Conservation (phyloP, 2,888 invertebrate genomes). For the Nomada ruficornis region DNA sequence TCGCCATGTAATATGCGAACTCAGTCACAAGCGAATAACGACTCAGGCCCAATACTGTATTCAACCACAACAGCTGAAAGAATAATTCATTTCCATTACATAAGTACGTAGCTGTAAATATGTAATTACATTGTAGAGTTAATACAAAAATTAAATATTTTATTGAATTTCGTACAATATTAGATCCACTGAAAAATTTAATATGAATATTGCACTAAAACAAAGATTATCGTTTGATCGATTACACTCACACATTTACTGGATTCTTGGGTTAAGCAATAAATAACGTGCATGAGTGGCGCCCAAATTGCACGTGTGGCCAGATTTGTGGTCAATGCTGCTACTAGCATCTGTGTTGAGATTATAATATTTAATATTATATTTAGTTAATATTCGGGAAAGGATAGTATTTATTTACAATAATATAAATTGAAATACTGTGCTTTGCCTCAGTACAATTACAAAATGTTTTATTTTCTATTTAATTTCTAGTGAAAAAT, state of each 20-base stretch:
- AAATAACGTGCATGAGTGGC: constrained; percentile 78
- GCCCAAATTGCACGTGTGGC: constrained; percentile 79
- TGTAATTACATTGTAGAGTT: too few relatives aligned
- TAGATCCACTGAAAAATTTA: not conserved
- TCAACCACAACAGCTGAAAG: constrained; percentile 75
- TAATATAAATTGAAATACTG: not conserved
- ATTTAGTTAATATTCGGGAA: not conserved
- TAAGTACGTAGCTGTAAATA: too few relatives aligned
- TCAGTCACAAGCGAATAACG: constrained; percentile 69
- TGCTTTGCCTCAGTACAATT: too few relatives aligned
- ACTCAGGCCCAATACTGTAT: constrained; percentile 70
- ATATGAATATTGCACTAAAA: not conserved
- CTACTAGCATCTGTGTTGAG: constrained; percentile 78
- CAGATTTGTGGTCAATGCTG: constrained; percentile 81
- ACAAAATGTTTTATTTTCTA: too few relatives aligned
- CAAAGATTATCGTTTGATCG: not conserved
- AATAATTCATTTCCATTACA: not conserved
- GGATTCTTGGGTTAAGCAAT: constrained; percentile 80
- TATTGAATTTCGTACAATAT: not conserved
- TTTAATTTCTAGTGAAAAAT: not conserved
- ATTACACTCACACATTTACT: constrained; percentile 76
- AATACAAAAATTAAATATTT: not conserved
- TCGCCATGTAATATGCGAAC: constrained; percentile 76
- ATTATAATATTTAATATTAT: constrained; percentile 6
- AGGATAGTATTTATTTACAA: not conserved